phyloP scores from a whole-genome alignment of 2,888 invertebrate genomes.

The Metopia argyrocephala region DNA sequence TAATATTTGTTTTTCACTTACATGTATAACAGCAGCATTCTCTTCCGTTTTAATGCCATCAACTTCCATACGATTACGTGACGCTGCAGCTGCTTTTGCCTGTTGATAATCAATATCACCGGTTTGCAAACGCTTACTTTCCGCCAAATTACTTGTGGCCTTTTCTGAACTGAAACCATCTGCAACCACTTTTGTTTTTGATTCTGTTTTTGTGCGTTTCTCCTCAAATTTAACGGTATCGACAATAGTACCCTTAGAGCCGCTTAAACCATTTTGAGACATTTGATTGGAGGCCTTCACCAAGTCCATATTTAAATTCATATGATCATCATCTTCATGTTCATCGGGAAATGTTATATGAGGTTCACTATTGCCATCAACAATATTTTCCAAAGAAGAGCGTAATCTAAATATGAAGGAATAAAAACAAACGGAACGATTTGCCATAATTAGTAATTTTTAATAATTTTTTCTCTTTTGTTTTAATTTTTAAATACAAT shows the following conservation, averaged over 20 bases:
- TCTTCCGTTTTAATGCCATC: conserved; percentile 93
- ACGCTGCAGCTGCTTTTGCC: conserved; percentile 87
- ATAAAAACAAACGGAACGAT: conserved; percentile 65
- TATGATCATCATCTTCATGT: conserved; percentile 83
- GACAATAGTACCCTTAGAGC: conserved; percentile 75
- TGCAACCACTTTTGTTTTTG: conserved; percentile 87
- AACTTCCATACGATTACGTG: conserved; percentile 88
- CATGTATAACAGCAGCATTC: conserved; percentile 89
- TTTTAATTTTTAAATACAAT: background rate
- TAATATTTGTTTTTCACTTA: conserved; percentile 77
- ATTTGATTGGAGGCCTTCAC: conserved; percentile 77
- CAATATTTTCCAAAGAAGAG: conserved; percentile 88
- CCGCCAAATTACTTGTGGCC: conserved; percentile 84
- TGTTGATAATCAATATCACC: conserved; percentile 91
- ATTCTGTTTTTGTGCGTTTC: conserved; percentile 88
- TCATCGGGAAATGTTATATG: conserved; percentile 90
- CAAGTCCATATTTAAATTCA: conserved; percentile 73
- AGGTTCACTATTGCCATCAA: conserved; percentile 84
- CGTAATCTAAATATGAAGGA: conserved; percentile 79
- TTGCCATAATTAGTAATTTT: conserved; percentile 6
- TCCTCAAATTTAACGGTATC: conserved; percentile 91
- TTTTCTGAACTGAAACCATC: conserved; percentile 91
- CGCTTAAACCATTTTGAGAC: conserved; percentile 75
- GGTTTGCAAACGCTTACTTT: conserved; percentile 87
- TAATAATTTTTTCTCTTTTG: background rate